Percentiles rank a stretch among this genome's conserved stretches.
Conservation (phyloP, 2,888 invertebrate species). For the Cerastoderma edule region DNA sequence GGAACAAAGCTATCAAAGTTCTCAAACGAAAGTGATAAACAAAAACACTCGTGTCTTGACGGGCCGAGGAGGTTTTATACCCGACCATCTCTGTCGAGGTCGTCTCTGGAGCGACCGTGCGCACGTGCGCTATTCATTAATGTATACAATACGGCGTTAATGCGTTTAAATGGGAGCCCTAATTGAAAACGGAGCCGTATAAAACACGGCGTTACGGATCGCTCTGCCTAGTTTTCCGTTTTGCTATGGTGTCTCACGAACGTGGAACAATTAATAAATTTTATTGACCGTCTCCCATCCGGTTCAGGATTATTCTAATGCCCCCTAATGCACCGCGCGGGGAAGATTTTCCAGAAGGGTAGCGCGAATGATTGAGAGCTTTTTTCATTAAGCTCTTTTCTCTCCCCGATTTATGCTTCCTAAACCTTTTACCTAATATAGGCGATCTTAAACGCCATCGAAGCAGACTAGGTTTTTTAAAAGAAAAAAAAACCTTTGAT, state of each 20-base stretch:
- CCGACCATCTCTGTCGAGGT: too few species aligned
- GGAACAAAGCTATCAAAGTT: too few species aligned
- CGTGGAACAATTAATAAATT: constrained; percentile 64
- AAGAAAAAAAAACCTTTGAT: too few species aligned
- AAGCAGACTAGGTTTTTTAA: too few species aligned
- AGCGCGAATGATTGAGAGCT: constrained; percentile 47
- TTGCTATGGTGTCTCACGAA: constrained; percentile 55
- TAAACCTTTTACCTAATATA: not conserved
- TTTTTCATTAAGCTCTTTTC: constrained; percentile 49
- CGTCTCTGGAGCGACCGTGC: constrained; percentile 12
- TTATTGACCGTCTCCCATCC: constrained; percentile 61
- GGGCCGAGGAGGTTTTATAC: too few species aligned
- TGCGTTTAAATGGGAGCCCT: constrained; percentile 47
- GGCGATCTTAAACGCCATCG: too few species aligned
- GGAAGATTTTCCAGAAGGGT: constrained; percentile 27
- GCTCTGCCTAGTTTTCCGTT: constrained; percentile 58
- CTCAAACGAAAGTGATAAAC: too few species aligned
- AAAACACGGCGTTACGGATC: constrained; percentile 57
- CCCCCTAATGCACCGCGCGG: constrained; percentile 55
- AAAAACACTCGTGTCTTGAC: too few species aligned
- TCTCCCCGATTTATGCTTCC: too few species aligned
- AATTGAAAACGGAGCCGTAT: constrained; percentile 64
- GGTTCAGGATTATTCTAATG: constrained; percentile 58
- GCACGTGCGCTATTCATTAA: constrained; percentile 61
- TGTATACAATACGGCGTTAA: constrained; percentile 38